Conservation (phyloP, 2,113 vertebrate genomes). For the Chaetodon trifascialis region DNA sequence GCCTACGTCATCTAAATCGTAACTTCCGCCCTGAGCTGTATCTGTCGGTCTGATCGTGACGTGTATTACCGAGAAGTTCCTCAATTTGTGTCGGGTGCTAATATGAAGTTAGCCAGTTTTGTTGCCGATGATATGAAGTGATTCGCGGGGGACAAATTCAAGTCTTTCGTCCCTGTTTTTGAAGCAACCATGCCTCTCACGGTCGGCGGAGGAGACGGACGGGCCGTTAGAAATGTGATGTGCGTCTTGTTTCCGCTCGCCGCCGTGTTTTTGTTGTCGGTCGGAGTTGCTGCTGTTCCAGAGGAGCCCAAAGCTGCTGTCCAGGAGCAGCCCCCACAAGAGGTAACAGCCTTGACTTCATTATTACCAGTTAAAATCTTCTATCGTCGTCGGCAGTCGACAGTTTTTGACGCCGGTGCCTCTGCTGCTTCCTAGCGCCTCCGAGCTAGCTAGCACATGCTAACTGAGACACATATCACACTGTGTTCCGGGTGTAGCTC, state of each 20-base stretch:
- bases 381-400: accelerated
- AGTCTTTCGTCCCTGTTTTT: background rate
- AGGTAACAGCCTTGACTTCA: slow-evolving; percentile 66
- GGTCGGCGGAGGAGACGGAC: slow-evolving; percentile 60
- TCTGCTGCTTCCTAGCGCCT: background rate
- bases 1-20: background rate
- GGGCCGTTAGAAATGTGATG: slow-evolving; percentile 39
- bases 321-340: slow-evolving; percentile 67
- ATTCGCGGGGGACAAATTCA: background rate
- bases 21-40: slow-evolving; percentile 19
- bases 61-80: slow-evolving; percentile 34
- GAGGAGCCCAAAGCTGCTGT: slow-evolving; percentile 76
- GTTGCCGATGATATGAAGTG: slow-evolving; percentile 36
- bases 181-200: slow-evolving; percentile 70
- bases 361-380: background rate
- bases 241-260: slow-evolving; percentile 58
- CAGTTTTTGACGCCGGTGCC: background rate
- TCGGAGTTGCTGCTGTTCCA: slow-evolving; percentile 71
- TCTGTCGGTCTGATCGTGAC: slow-evolving; percentile 37
- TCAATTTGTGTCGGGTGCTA: background rate
- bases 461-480: slow-evolving; percentile 29
- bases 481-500: slow-evolving; percentile 25
- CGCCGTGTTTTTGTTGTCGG: slow-evolving; percentile 62
- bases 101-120: slow-evolving; percentile 56
- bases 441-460: slow-evolving; percentile 58